A percentile compares a stretch with the other conserved stretches of the same genome.
Evolutionary conservation across 1,140 invertebrate genomes (phyloP).

Genomic region (Paraescarpia echinospica): DNA sequence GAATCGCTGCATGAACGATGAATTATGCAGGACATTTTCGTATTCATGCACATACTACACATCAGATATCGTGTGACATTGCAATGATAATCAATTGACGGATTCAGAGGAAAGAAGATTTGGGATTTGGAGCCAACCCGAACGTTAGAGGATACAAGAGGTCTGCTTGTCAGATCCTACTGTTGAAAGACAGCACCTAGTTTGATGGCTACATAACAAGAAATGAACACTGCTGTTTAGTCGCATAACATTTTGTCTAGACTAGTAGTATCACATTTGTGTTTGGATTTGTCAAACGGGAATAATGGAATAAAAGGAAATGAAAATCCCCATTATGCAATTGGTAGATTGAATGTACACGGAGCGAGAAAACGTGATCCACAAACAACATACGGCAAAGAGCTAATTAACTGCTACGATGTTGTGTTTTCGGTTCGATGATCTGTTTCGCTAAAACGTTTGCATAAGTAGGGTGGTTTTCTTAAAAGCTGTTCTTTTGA

Average conservation of each 20-base stretch:
- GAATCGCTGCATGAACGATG: not conserved
- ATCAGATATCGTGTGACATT: not conserved
- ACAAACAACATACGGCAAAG: no score
- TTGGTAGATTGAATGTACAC: no score
- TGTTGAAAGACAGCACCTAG: not conserved
- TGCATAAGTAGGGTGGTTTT: no score
- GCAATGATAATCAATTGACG: not conserved
- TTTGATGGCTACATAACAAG: not conserved
- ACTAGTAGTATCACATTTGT: not conserved
- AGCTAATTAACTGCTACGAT: no score
- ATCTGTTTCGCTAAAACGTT: no score
- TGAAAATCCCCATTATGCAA: no score
- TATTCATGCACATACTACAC: not conserved
- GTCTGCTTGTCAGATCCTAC: not conserved
- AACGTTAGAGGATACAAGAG: not conserved
- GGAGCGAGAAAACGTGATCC: no score
- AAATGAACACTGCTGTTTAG: not conserved
- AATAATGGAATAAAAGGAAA: not conserved
- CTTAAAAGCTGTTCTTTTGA: no score
- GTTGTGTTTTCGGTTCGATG: no score
- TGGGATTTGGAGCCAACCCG: not conserved
- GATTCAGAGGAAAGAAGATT: not conserved
- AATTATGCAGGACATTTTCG: not conserved
- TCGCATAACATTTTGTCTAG: not conserved
- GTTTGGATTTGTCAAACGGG: not conserved